Base-by-base conservation (phyloP, 2,797 vertebrate species). In the Aselliscus stoliczkanus region DNA sequence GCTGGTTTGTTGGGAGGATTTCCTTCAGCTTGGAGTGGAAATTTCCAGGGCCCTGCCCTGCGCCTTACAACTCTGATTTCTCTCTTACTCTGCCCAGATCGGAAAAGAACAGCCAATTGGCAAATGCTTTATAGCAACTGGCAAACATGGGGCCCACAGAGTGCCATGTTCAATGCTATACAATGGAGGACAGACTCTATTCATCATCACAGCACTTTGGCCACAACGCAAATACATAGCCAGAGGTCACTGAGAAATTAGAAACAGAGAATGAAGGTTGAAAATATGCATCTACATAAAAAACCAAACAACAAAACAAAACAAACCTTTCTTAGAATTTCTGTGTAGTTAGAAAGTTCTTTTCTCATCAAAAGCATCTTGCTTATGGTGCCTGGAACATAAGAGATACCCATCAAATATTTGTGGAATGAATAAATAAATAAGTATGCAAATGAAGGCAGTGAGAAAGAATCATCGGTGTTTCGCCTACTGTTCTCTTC, bases 181-280 rank as follows among this genome's bases (percentile, higher is more conserved):
- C 5, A n/a, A 5, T 7, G 3, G 0, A 0, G 20, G 52, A 15
- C 31, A 37, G 64, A 27, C 5, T 2, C 29, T 29, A 0, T 2
- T 2, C 4, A 13, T 13, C 21, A 25, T 23, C 64, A 1, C 25
- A 4, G 39, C 13, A 1, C 62, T 21, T 52, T 0, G 27, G 31
- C 64, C 44, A 27, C 44, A 27, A 13, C 50, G 50, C 31, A 31
- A 62, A 12, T 6, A 50, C 2, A 1, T 4, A 27, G n/a, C 29
- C 27, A 27, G 25, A 69, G 37, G n/a, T 12, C 44, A 31, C 60
- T 37, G 54, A 86, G 60, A 50, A 73, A 39, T 37, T 3, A 29
- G n/a, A 39, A 18, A 62, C 17, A 34, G 20, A 76, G n/a, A 18
- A 25, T 0, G 0, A 5, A 27, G 56, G 12, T 47, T 29, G 21